phyloP scores from a whole-genome alignment of 2,797 vertebrate species.

The Choloepus didactylus region DNA sequence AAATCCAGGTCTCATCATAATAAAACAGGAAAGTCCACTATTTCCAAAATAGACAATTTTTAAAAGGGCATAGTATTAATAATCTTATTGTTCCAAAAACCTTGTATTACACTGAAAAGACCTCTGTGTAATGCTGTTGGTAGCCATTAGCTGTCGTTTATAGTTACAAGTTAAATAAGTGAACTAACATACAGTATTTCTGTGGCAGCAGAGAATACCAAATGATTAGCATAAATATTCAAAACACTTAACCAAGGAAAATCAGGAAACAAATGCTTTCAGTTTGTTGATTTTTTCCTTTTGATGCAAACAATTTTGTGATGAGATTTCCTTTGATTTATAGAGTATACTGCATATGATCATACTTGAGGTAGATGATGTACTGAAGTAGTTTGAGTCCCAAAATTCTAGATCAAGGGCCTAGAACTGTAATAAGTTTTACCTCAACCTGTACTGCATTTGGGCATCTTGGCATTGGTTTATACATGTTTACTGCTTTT shows the following conservation, averaged over 20 bases:
- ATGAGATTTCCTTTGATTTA: neutral
- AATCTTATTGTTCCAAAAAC: neutral
- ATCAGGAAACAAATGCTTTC: neutral
- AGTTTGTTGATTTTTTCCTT: neutral
- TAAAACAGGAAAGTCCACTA: neutral
- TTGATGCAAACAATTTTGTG: neutral
- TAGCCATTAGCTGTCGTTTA: neutral
- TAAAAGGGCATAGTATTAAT: neutral
- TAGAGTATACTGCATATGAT: neutral
- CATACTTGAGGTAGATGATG: constrained; percentile 67
- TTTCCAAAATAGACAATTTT: neutral
- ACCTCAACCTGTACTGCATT: neutral
- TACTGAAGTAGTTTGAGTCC: constrained; percentile 46
- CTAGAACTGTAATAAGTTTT: constrained; percentile 73
- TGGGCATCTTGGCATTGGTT: constrained; percentile 61
- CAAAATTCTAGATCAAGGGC: constrained; percentile 52
- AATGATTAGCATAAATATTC: neutral
- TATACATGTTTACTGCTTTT: constrained; percentile 61
- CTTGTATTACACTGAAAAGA: neutral
- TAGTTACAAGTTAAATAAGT: neutral
- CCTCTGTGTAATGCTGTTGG: neutral
- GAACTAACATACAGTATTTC: neutral
- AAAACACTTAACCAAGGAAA: neutral
- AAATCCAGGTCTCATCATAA: neutral
- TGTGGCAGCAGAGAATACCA: neutral